phyloP scores from a whole-genome alignment of 1,140 invertebrate genomes.

The Listronotus bonariensis region DNA sequence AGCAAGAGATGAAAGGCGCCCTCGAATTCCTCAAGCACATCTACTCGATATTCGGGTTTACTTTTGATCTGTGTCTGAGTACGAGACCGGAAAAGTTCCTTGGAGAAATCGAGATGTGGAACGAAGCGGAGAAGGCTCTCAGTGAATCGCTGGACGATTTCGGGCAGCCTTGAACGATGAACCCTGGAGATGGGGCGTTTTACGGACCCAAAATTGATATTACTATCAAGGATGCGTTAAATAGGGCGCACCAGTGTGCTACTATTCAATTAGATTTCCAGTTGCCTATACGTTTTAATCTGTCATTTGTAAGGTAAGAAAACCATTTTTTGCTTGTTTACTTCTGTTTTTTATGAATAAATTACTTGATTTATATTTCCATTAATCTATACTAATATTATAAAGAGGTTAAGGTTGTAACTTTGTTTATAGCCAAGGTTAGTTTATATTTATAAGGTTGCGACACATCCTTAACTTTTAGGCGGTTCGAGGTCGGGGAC shows the following conservation, averaged over 20 bases:
- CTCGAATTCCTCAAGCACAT: slow-evolving; percentile 87
- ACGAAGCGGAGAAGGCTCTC: slow-evolving; percentile 88
- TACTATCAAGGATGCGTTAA: slow-evolving; percentile 92
- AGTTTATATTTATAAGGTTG: too few species aligned
- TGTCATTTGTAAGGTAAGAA: slow-evolving; percentile 76
- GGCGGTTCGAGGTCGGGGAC: too few species aligned
- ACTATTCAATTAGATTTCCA: slow-evolving; percentile 99
- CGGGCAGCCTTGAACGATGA: slow-evolving; percentile 86
- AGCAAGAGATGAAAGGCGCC: slow-evolving; percentile 80
- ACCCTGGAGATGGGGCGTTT: slow-evolving; percentile 95
- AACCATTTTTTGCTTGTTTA: slow-evolving; percentile 1
- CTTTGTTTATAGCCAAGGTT: too few species aligned
- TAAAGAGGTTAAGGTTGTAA: too few species aligned
- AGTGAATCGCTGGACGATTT: slow-evolving; percentile 85
- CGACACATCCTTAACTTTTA: too few species aligned
- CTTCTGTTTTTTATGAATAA: too few species aligned
- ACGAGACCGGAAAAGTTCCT: slow-evolving; percentile 96
- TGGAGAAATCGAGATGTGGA: slow-evolving; percentile 90
- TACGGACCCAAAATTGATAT: slow-evolving; percentile 99
- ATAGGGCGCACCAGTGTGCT: slow-evolving; percentile 90
- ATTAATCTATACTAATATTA: too few species aligned
- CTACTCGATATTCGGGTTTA: slow-evolving; percentile 94
- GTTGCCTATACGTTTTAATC: slow-evolving; percentile 88
- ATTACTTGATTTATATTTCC: too few species aligned
- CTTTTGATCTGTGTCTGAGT: slow-evolving; percentile 88